Percentiles rank a stretch among this genome's conserved stretches.
phyloP scores from a whole-genome alignment of 2,888 invertebrate genomes.

The Aphodius granarius region DNA sequence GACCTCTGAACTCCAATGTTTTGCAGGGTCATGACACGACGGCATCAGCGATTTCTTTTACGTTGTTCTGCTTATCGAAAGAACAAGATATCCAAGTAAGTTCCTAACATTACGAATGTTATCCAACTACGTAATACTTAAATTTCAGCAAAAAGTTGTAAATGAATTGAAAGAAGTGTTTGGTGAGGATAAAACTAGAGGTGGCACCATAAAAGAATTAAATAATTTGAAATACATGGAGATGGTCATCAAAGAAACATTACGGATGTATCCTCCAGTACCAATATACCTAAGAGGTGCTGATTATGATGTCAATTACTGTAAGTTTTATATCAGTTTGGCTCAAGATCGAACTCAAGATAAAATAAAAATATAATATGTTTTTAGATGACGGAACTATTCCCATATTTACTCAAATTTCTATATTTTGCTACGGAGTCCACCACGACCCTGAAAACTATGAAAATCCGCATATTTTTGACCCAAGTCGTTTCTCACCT shows the following conservation, averaged over 20 bases:
- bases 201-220: background rate
- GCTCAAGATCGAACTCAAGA: too few relatives aligned
- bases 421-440: background rate
- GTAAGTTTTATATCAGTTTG: slow-evolving; percentile 1
- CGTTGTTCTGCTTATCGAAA: background rate
- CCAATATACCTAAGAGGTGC: slow-evolving; percentile 1
- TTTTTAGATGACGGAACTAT: background rate
- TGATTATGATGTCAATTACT: background rate
- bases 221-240: slow-evolving; percentile 5
- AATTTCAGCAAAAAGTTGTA: background rate
- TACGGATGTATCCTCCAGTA: slow-evolving; percentile 3
- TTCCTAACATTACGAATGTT: background rate
- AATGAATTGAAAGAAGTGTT: background rate
- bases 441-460: background rate
- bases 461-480: background rate
- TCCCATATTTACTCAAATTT: background rate
- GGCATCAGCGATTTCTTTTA: background rate
- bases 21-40: background rate
- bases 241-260: slow-evolving; percentile 2
- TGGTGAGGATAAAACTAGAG: background rate
- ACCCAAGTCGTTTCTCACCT: background rate
- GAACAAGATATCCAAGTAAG: background rate
- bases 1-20: too few relatives aligned
- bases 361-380: too few relatives aligned
- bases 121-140: background rate